phyloP scores from a whole-genome alignment of 2,797 vertebrate species.

The Chromis chromis region DNA sequence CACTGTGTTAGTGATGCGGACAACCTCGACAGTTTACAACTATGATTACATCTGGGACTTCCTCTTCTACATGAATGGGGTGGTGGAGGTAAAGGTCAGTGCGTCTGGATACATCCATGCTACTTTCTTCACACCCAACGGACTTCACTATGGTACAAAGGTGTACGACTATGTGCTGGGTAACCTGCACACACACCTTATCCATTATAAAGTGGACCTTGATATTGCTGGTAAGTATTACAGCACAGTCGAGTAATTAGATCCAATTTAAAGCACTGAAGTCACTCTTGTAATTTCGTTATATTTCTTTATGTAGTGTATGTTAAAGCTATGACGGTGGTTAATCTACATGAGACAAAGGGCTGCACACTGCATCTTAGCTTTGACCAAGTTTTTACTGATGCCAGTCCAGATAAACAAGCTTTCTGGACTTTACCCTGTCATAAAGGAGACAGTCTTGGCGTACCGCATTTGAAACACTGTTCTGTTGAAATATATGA shows the following conservation, averaged over 20 bases:
- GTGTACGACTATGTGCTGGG: slow-evolving; percentile 90
- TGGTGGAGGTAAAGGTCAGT: slow-evolving; percentile 91
- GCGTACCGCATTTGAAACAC: neutral
- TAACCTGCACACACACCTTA: slow-evolving; percentile 95
- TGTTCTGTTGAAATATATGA: slow-evolving; percentile 8
- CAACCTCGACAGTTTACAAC: slow-evolving; percentile 94
- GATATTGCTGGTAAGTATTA: slow-evolving; percentile 89
- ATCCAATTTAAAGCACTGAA: neutral
- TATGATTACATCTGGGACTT: slow-evolving; percentile 98
- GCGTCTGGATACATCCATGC: slow-evolving; percentile 93
- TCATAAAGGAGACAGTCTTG: slow-evolving; percentile 37
- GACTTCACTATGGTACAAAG: slow-evolving; percentile 87
- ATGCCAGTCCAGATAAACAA: slow-evolving; percentile 33
- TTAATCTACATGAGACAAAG: neutral
- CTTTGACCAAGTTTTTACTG: slow-evolving; percentile 26
- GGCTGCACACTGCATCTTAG: neutral
- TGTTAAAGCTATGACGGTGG: neutral
- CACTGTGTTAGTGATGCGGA: slow-evolving; percentile 89
- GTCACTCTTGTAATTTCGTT: too few species aligned
- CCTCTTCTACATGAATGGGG: slow-evolving; percentile 92
- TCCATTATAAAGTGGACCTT: slow-evolving; percentile 95
- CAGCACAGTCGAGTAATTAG: neutral
- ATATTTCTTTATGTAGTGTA: too few species aligned
- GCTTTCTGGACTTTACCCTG: slow-evolving; percentile 47
- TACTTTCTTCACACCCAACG: slow-evolving; percentile 91